These are phyloP conservation scores for Ptychodera flava DNA, from an alignment of 35 echinoderm and acorn worm genomes.

Conservation along the genomic window DNA sequence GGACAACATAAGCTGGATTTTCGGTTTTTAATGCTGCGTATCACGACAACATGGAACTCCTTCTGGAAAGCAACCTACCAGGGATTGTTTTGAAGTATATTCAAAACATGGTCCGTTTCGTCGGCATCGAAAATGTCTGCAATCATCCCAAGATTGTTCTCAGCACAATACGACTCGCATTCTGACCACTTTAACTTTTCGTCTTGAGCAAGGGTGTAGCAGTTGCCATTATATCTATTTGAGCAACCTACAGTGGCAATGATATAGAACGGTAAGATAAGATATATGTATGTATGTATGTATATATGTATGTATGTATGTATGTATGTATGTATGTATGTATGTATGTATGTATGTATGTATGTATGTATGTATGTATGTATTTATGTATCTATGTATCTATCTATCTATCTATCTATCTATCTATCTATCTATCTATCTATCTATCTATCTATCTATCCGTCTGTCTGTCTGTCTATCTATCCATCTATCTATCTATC, in stretches of 20 bases:
- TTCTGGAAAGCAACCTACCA: no score
- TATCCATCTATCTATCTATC: neutral
- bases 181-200: neutral
- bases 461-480: neutral
- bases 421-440: conserved; percentile 2
- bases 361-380: neutral
- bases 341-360: neutral
- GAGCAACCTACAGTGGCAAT: neutral
- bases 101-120: neutral
- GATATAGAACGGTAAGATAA: neutral
- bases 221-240: neutral
- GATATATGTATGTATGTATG: neutral
- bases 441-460: conserved; percentile 2
- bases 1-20: no score
- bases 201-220: neutral
- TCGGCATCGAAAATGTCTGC: neutral
- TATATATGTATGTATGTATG: neutral
- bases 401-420: conserved; percentile 2
- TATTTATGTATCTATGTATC: neutral
- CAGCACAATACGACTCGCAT: neutral
- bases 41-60: no score
- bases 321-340: conserved; percentile 2
- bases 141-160: neutral
- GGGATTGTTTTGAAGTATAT: neutral
- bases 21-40: no score